These are phyloP conservation scores for Alfaro cultratus DNA, from an alignment of 2,797 vertebrate species.

Conservation along the genomic window DNA sequence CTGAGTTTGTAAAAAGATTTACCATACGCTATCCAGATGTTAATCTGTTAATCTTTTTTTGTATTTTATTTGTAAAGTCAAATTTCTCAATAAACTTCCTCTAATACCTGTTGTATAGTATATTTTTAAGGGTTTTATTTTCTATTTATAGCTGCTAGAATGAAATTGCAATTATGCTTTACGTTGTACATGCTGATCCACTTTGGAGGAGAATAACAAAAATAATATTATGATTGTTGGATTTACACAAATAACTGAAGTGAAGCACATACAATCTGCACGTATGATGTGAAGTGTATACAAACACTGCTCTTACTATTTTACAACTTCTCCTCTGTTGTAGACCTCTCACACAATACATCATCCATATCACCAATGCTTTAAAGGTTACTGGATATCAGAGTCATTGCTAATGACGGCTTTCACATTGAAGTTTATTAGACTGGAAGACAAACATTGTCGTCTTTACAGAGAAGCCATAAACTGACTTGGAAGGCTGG, in stretches of 20 bases:
- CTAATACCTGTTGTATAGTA: not conserved
- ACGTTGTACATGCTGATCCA: not conserved
- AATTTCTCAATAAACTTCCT: not conserved
- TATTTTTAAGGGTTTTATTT: not conserved
- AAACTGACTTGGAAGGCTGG: conserved; percentile 17
- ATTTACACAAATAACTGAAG: not conserved
- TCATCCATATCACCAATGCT: not conserved
- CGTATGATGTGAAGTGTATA: not conserved
- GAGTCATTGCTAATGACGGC: not conserved
- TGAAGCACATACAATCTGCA: not conserved
- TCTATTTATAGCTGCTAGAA: conserved; percentile 1
- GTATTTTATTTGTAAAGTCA: not conserved
- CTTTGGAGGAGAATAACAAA: not conserved
- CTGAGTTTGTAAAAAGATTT: not conserved
- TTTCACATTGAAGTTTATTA: conserved; percentile 34
- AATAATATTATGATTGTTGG: not conserved
- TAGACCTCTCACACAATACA: not conserved
- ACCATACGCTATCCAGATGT: not conserved
- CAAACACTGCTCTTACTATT: not conserved
- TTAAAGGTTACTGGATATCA: conserved; percentile 2
- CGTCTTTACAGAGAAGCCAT: conserved; percentile 29
- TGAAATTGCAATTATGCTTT: not conserved
- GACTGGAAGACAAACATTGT: not conserved
- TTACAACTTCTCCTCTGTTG: not conserved
- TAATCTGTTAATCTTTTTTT: not conserved